A percentile compares a stretch with the other conserved stretches of the same genome.
phyloP scores from a whole-genome alignment of 2,797 vertebrate species.

The Enteromius anoplus region DNA sequence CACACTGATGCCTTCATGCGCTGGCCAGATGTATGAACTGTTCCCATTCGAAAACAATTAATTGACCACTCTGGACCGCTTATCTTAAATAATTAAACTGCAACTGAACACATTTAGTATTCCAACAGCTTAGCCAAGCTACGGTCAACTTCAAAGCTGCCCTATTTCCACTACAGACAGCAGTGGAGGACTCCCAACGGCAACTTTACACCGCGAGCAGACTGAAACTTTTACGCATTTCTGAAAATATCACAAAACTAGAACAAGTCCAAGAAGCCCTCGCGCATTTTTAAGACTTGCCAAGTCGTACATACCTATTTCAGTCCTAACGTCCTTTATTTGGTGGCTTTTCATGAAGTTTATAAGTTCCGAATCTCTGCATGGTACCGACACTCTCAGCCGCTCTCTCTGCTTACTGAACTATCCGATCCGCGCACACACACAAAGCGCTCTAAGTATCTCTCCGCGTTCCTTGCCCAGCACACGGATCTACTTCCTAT shows the following conservation, averaged over 20 bases:
- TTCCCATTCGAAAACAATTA: slow-evolving; percentile 33
- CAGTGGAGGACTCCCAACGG: slow-evolving; percentile 10
- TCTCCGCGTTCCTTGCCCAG: slow-evolving; percentile 72
- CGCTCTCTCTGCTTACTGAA: slow-evolving; percentile 59
- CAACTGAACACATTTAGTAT: background rate
- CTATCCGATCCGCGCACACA: slow-evolving; percentile 55
- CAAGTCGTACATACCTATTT: slow-evolving; percentile 70
- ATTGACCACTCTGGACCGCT: background rate
- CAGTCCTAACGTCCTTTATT: slow-evolving; percentile 65
- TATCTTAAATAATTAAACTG: slow-evolving; percentile 32
- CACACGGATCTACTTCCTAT: slow-evolving; percentile 81
- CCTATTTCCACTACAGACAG: slow-evolving; percentile 10
- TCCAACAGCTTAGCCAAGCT: background rate
- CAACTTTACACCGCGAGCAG: slow-evolving; percentile 46
- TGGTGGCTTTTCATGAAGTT: slow-evolving; percentile 75
- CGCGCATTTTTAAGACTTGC: background rate
- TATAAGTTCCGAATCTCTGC: slow-evolving; percentile 74
- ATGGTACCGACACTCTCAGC: slow-evolving; percentile 72
- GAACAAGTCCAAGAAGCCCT: background rate
- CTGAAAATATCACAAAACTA: slow-evolving; percentile 46
- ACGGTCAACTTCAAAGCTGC: slow-evolving; percentile 27
- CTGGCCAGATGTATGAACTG: slow-evolving; percentile 58
- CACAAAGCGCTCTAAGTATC: slow-evolving; percentile 66
- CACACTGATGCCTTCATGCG: slow-evolving; percentile 60
- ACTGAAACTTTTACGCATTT: slow-evolving; percentile 65